Evolutionary conservation across 2,797 vertebrate species (phyloP), one percentile per base, ranked within the genome.

Genomic region (Nannoperca australis): DNA sequence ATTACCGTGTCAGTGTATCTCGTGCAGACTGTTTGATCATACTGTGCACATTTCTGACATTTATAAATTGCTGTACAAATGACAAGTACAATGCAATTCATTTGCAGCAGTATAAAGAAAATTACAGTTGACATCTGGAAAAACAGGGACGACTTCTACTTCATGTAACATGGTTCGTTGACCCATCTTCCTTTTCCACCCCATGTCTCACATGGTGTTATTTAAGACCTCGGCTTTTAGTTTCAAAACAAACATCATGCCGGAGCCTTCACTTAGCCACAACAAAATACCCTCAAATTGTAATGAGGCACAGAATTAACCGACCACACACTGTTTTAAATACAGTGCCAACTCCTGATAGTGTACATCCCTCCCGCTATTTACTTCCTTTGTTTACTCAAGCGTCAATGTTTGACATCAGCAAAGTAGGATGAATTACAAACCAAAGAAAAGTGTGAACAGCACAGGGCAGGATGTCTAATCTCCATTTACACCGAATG

Each of bases 381-480:
- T 92, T 84, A 87, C 83, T 89, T 90, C 78, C 78, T 90, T 82
- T 91, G 86, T 88, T 88, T 93, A 88, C 70, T 86, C 78, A 85
- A 88, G 83, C 62, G 22, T 83, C 79, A 78, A 44, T 75, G 72
- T 88, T 85, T 92, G 86, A 92, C 87, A 90, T 92, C 78, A 88
- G 87, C 70, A 81, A 81, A 90, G 78, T 70, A 84, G 85, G 87
- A 89, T 90, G 20, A 85, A 92, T 91, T 89, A 92, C 86, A 91
- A 91, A 93, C 82, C 63, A 82, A 85, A 75, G 70, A 80, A 79
- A 93, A 90, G 89, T 92, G 91, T 89, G 89, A 94, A 88, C 79
- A 88, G 89, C 82, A 86, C 61, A 50, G 74, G 75, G 73, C 78
- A 90, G 83, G 88, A 92, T 85, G 82, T 79, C 81, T 82, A 71